These are phyloP conservation scores for Holotrichia oblita DNA, from an alignment of 1,140 invertebrate genomes.

Conservation along the genomic window DNA sequence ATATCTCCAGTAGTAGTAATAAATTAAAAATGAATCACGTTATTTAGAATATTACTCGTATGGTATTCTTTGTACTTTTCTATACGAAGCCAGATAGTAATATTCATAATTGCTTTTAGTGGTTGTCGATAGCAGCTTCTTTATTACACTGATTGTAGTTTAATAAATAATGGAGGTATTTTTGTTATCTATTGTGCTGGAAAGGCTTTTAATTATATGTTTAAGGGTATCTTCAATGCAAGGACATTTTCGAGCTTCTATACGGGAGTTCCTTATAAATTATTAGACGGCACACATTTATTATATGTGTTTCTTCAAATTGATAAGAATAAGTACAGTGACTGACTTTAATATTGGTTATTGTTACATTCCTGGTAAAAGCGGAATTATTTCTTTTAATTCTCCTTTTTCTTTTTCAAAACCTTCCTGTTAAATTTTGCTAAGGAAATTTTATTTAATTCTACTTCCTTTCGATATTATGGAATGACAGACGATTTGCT, in stretches of 20 bases:
- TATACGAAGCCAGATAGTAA: conserved; percentile 21
- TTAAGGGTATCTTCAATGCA: not conserved
- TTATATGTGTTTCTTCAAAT: too few relatives aligned
- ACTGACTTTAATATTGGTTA: too few relatives aligned
- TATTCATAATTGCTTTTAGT: conserved; percentile 24
- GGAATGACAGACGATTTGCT: too few relatives aligned
- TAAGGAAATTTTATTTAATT: too few relatives aligned
- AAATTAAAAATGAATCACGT: not conserved
- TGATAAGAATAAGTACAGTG: too few relatives aligned
- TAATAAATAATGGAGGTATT: conserved; percentile 23
- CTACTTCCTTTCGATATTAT: too few relatives aligned
- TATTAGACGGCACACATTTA: too few relatives aligned
- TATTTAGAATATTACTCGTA: not conserved
- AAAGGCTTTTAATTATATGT: conserved; percentile 8
- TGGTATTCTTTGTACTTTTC: too few relatives aligned
- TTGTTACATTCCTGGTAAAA: too few relatives aligned
- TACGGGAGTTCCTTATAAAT: not conserved
- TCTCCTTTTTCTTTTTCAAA: too few relatives aligned
- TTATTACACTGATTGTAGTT: not conserved
- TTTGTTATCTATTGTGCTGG: not conserved
- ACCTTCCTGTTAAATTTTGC: too few relatives aligned
- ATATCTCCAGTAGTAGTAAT: not conserved
- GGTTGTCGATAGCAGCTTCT: not conserved
- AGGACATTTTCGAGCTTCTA: not conserved
- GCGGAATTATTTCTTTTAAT: too few relatives aligned